phyloP scores from a whole-genome alignment of 2,888 invertebrate species.

The Rotaria socialis region DNA sequence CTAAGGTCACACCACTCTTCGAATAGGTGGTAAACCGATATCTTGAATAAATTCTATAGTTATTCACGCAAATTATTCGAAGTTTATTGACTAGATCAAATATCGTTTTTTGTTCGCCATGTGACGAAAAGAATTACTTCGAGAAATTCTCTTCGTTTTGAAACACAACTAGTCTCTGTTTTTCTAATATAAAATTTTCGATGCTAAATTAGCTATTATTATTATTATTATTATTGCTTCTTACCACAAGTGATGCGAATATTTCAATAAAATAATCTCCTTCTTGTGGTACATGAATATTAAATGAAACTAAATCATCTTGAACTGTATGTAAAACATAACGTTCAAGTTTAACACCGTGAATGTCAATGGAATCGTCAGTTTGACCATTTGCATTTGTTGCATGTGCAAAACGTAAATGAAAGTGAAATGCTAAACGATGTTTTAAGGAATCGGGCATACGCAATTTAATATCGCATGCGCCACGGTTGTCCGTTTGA shows the following conservation, averaged over 20 bases:
- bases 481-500: conserved; percentile 90
- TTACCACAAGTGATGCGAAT: conserved; percentile 84
- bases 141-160: too few species aligned
- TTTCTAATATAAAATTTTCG: too few species aligned
- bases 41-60: too few species aligned
- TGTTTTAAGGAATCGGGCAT: conserved; percentile 91
- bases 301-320: conserved; percentile 64
- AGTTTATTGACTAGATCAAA: too few species aligned
- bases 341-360: conserved; percentile 85
- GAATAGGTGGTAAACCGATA: too few species aligned
- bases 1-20: too few species aligned
- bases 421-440: conserved; percentile 94
- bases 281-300: conserved; percentile 91
- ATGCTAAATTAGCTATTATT: too few species aligned
- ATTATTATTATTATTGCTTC: too few species aligned
- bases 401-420: conserved; percentile 73
- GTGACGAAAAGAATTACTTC: too few species aligned
- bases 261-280: conserved; percentile 91
- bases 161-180: too few species aligned
- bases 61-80: too few species aligned
- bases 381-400: conserved; percentile 57
- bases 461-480: conserved; percentile 88
- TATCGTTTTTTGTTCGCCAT: too few species aligned
- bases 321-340: conserved; percentile 90
- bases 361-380: conserved; percentile 71